Evolutionary conservation across 2,888 invertebrate species (phyloP), one percentile per base, ranked within the genome.

Genomic region (Diaprepes abbreviatus): DNA sequence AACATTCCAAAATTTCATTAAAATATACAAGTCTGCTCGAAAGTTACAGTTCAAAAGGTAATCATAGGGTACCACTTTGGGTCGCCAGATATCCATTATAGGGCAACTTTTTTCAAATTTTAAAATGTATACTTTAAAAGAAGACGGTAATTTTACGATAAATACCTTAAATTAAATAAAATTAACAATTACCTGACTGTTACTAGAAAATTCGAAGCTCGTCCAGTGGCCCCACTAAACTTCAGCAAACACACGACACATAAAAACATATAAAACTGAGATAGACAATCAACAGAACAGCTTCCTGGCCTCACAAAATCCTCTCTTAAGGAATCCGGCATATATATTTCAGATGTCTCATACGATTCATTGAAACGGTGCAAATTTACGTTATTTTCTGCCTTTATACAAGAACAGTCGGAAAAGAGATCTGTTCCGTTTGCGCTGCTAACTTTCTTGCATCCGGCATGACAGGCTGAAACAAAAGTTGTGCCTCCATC

Each of bases 381-480:
- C 31, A 70, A 66, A 35, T 40, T 68, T 45, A 70, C 19, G n/a
- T 74, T 73, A 48, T 65, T 74, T 63, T 77, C 74, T 45, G 73
- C 67, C 19, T 62, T 66, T 62, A 87, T 82, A 77, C 88, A 88
- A 21, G 84, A 84, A 78, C 88, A 88, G 62, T 87, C 84, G n/a
- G 84, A 66, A 73, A 78, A 80, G 73, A 87, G 85, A 83, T 86
- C 86, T 24, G 82, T 82, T 31, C 86, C 86, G 73, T 86, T 85
- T 2, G 79, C 71, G 33, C 79, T 78, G 7, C 80, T 78, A 38
- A 83, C 79, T 72, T 85, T 82, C 55, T 83, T 87, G 79, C 93
- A 93, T 3, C 94, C 93, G 16, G 93, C 93, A 79, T 93, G 92
- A 79, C 94, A 94, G 3, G 93, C 91, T 0, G 92, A 93, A 75